Base-by-base conservation (phyloP, 2,888 invertebrate genomes). In the Myopa testacea region DNA sequence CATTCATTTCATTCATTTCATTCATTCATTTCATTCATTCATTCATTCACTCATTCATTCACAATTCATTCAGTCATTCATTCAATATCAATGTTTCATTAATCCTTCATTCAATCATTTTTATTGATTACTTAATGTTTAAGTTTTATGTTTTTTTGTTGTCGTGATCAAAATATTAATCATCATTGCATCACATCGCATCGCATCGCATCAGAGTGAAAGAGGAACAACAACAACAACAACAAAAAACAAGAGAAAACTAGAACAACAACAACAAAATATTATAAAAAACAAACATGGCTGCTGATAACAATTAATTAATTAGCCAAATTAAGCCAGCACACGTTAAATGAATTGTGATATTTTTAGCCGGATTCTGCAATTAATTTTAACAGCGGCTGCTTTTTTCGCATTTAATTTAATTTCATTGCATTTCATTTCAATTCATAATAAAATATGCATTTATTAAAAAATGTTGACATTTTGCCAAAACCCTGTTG, bases 291-390 rank as follows among this genome's bases (percentile, higher is more conserved):
- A 63, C 6, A 34, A 63, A 63, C 4, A 8, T n/a, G n/a, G n/a
- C 34, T 14, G 55, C 55, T 40, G 40, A 58, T 68, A 68, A 75
- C 68, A 69, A 75, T 75, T 75, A 58, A 69, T 75, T 75, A 75
- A 69, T 75, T 69, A 62, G 75, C n/a, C 26, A 7, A 75, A 69
- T 62, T 40, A 58, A 62, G 69, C 45, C 26, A 60, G 68, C 16
- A n/a, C 60, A 69, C 65, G 38, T 69, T 75, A 58, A 75, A 68
- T 75, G 75, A 69, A 62, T 69, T 62, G 68, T 58, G 60, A 58
- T 68, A 75, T 40, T 69, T 38, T 69, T 38, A 50, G 45, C 75
- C 16, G 16, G 60, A n/a, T 6, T 16, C 65, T 70, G 75, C 45
- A 40, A 75, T 75, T 75, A 68, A 75, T 68, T 52, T 8, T 8